These are phyloP conservation scores for Nesoenas mayeri DNA, from an alignment of 2,113 vertebrate genomes.

Conservation along the genomic window DNA sequence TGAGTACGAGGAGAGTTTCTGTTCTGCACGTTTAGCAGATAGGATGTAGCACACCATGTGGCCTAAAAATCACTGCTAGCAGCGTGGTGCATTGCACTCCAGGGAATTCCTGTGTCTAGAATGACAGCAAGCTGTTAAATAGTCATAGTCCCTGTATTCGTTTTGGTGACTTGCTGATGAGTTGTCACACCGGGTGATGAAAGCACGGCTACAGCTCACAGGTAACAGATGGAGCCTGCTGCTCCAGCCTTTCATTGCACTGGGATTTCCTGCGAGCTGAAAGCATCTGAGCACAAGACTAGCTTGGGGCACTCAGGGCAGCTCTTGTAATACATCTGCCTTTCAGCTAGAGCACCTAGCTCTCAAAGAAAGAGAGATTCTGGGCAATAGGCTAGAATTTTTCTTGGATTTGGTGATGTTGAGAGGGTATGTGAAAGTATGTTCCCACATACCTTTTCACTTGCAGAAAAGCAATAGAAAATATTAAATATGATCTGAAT, in stretches of 20 bases:
- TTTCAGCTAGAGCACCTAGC: neutral
- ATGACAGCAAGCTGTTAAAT: neutral
- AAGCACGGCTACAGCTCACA: neutral
- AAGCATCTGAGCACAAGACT: neutral
- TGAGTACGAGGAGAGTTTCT: neutral
- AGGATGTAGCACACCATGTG: neutral
- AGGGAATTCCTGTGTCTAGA: neutral
- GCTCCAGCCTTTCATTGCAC: neutral
- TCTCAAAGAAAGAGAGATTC: neutral
- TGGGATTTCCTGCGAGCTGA: neutral
- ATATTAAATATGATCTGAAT: neutral
- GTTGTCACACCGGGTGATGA: neutral
- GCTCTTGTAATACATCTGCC: neutral
- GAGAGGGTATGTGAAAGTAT: neutral
- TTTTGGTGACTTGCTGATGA: neutral
- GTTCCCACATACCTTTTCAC: neutral
- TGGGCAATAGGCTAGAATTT: neutral
- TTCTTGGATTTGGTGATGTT: neutral
- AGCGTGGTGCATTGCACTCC: neutral
- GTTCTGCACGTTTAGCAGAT: neutral
- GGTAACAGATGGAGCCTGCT: conserved; percentile 7
- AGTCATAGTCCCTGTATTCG: fast-evolving
- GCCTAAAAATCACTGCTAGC: neutral
- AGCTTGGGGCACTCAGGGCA: neutral
- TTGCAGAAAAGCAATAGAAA: neutral